Evolutionary conservation across 1,140 invertebrate species (phyloP).

Genomic region (Tribolium madens): DNA sequence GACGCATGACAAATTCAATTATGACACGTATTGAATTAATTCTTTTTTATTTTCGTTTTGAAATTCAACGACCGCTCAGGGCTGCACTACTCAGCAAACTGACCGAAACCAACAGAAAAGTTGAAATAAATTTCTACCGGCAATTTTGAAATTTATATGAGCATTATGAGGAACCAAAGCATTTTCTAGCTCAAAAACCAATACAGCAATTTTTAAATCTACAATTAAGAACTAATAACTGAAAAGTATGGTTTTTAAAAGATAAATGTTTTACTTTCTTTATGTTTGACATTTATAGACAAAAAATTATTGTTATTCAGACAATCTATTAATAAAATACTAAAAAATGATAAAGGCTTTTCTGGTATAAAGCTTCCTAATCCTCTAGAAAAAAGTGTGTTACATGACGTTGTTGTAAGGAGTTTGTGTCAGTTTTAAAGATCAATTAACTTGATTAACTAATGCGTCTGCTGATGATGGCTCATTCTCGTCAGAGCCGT

Average conservation of each 20-base stretch:
- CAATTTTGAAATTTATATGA: neutral
- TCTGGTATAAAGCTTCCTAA: neutral
- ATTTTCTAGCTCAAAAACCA: no score
- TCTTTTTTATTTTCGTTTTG: slow-evolving; percentile 17
- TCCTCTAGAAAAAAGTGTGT: neutral
- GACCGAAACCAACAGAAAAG: neutral
- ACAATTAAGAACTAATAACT: no score
- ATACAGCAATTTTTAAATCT: no score
- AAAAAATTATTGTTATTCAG: no score
- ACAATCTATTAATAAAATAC: no score
- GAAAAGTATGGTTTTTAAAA: no score
- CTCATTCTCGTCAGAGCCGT: neutral
- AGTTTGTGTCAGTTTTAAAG: neutral
- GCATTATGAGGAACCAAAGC: no score
- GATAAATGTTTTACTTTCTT: no score
- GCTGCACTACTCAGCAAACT: neutral
- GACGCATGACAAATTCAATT: slow-evolving; percentile 41
- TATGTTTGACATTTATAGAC: no score
- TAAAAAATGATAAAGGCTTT: no score
- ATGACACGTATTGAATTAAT: slow-evolving; percentile 30
- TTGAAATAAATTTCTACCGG: neutral
- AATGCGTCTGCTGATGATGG: slow-evolving; percentile 27
- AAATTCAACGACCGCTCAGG: slow-evolving; percentile 13
- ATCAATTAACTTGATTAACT: slow-evolving; percentile 34
- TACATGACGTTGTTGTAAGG: neutral